A percentile compares a stretch with the other conserved stretches of the same genome.
Evolutionary conservation across 2,888 invertebrate species (phyloP).

Genomic region (Drosophila putrida): DNA sequence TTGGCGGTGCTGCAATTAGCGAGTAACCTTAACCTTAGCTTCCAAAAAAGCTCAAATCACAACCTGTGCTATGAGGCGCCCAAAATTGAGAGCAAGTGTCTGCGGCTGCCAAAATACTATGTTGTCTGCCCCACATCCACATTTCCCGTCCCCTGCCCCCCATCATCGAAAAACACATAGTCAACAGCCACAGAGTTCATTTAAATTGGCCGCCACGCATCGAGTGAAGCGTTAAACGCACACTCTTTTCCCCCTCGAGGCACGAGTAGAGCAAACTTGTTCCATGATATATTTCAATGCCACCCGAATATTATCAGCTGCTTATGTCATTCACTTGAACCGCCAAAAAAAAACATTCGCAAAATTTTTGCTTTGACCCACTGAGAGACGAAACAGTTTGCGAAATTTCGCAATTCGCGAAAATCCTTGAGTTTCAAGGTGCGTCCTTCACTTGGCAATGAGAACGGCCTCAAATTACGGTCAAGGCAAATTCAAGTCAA

Average conservation of each 20-base stretch:
- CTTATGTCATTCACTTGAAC: slow-evolving; percentile 55
- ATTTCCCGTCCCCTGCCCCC: neutral
- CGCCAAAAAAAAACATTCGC: slow-evolving; percentile 30
- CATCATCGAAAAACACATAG: neutral
- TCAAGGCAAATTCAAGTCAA: slow-evolving; percentile 74
- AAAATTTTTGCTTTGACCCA: slow-evolving; percentile 63
- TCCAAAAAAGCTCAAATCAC: slow-evolving; percentile 85
- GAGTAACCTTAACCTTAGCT: slow-evolving; percentile 84
- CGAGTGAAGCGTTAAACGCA: slow-evolving; percentile 43
- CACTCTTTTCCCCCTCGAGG: neutral
- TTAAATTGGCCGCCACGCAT: slow-evolving; percentile 60
- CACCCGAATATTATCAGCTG: slow-evolving; percentile 46
- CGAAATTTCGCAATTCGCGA: slow-evolving; percentile 59
- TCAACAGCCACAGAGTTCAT: slow-evolving; percentile 59
- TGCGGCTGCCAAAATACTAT: slow-evolving; percentile 61
- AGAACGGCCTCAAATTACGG: slow-evolving; percentile 75
- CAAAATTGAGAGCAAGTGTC: slow-evolving; percentile 67
- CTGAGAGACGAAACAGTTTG: slow-evolving; percentile 64
- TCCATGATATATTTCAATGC: slow-evolving; percentile 59
- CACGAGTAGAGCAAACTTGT: slow-evolving; percentile 33
- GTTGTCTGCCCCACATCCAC: slow-evolving; percentile 35
- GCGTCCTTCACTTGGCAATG: slow-evolving; percentile 83
- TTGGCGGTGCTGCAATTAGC: slow-evolving; percentile 52
- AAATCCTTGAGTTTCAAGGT: slow-evolving; percentile 83
- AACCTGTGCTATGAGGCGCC: slow-evolving; percentile 83